Base-by-base conservation (phyloP, 2,797 vertebrate genomes). In the Syncerus caffer region DNA sequence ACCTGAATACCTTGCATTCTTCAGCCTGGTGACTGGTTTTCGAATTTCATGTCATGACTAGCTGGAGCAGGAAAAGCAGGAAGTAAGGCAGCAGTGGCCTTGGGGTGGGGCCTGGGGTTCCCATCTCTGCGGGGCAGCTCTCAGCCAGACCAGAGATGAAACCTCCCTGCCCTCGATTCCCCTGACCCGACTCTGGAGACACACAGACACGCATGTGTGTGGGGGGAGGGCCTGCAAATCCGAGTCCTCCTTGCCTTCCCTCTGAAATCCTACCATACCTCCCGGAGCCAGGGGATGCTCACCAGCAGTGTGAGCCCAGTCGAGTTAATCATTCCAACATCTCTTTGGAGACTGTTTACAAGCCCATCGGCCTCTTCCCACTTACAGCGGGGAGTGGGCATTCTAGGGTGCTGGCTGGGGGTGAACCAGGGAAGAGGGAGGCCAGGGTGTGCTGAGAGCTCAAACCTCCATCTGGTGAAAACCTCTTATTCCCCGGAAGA, bases 31-130 rank as follows among this genome's bases (percentile, higher is more conserved):
- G 87, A 71, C 60, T 79, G 21, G 3, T 60, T 96, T 96, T 86
- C n/a, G 83, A 55, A 91, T 90, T 84, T 93, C 34, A 42, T 50
- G 47, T 45, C 16, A 78, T 76, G 64, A 91, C 93, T 94, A 55
- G 64, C 38, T 74, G 13, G 82, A 89, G 19, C 76, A 74, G 29
- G 89, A 78, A 94, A 95, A 97, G 88, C 93, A 97, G 87, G 89
- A 97, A 93, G 76, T 80, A 85, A 82, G 55, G 55, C 67, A 64
- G 23, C 38, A 51, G n/a, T 42, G 86, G 83, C 96, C 79, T 84
- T 42, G n/a, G 17, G 27, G 74, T 6, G 67, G 85, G 42, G 25
- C 31, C 76, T 53, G 58, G 64, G 83, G 67, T 93, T 96, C 60
- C 74, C 78, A 74, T 86, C 50, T 85, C 19, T 45, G 34, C 11